phyloP scores from a whole-genome alignment of 1,140 invertebrate species.

The Drosophila ogumai region DNA sequence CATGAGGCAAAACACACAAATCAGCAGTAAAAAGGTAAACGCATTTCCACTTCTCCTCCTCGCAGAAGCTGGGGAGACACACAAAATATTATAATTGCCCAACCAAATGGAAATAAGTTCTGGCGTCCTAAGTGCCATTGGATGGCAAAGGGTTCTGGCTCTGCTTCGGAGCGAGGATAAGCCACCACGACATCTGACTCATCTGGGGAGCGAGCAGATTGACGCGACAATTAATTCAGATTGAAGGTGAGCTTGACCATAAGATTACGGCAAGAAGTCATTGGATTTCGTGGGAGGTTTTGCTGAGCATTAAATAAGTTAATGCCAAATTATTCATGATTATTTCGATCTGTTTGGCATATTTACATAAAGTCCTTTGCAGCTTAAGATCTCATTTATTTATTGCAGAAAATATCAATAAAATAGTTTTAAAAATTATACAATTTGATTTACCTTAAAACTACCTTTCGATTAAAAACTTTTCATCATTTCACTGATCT shows the following conservation, averaged over 20 bases:
- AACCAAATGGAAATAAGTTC: conserved; percentile 82
- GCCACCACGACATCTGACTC: conserved; percentile 30
- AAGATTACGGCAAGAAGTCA: not conserved
- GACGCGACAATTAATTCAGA: conserved; percentile 8
- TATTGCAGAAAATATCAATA: not conserved
- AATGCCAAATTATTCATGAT: not conserved
- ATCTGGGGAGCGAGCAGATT: conserved; percentile 9
- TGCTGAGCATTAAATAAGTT: not conserved
- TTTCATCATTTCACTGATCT: conserved; percentile 37
- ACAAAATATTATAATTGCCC: conserved; percentile 82
- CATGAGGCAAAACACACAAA: conserved; percentile 77
- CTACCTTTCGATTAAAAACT: conserved; percentile 18
- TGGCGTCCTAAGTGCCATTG: conserved; percentile 79
- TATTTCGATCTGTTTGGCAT: not conserved
- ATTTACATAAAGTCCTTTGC: not conserved
- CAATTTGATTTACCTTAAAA: not conserved
- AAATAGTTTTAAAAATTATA: too few species aligned
- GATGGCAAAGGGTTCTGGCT: conserved; percentile 35
- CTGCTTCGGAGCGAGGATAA: conserved; percentile 21
- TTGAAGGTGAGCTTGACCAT: conserved; percentile 6
- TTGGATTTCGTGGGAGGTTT: not conserved
- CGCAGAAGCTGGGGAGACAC: conserved; percentile 18
- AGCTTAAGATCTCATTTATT: not conserved
- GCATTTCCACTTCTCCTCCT: conserved; percentile 44
- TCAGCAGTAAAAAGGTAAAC: conserved; percentile 78